Evolutionary conservation across 2,888 invertebrate species (phyloP).

Genomic region (Allophyes oxyacanthae): DNA sequence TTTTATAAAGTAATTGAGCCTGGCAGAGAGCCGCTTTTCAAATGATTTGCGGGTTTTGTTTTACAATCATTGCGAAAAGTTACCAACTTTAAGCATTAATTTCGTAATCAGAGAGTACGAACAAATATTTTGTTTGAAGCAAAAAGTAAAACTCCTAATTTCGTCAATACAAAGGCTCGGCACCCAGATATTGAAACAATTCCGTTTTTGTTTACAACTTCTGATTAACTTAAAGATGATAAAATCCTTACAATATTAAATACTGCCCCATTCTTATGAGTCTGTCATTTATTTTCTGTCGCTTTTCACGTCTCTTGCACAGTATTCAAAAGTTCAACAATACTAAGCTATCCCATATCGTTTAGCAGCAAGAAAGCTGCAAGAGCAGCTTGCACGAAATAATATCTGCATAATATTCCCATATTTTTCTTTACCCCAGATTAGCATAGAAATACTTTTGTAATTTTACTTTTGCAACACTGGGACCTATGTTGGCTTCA

Average conservation of each 20-base stretch:
- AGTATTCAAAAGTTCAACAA: too few relatives aligned
- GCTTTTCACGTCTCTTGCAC: too few relatives aligned
- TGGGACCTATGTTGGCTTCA: conserved; percentile 11
- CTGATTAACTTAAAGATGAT: conserved; percentile 27
- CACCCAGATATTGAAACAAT: conserved; percentile 24
- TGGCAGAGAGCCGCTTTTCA: conserved; percentile 62
- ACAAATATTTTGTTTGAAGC: conserved; percentile 51
- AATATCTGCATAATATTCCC: conserved; percentile 12
- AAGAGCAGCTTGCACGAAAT: conserved; percentile 13
- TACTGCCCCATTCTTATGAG: neutral
- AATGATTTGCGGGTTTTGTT: conserved; percentile 66
- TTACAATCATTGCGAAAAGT: conserved; percentile 60
- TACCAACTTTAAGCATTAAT: conserved; percentile 59
- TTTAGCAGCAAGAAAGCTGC: too few relatives aligned
- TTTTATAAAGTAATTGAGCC: conserved; percentile 80
- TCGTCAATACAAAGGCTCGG: conserved; percentile 36
- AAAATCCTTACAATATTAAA: conserved; percentile 1
- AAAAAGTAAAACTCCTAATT: conserved; percentile 38
- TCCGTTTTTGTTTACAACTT: conserved; percentile 31
- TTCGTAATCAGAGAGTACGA: conserved; percentile 52
- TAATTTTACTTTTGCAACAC: conserved; percentile 19
- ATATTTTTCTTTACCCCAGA: conserved; percentile 13
- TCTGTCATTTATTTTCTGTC: neutral
- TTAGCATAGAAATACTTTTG: conserved; percentile 30
- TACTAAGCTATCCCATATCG: too few relatives aligned